Base-by-base conservation (phyloP, 2,888 invertebrate species). In the Ypsolopha sequella region DNA sequence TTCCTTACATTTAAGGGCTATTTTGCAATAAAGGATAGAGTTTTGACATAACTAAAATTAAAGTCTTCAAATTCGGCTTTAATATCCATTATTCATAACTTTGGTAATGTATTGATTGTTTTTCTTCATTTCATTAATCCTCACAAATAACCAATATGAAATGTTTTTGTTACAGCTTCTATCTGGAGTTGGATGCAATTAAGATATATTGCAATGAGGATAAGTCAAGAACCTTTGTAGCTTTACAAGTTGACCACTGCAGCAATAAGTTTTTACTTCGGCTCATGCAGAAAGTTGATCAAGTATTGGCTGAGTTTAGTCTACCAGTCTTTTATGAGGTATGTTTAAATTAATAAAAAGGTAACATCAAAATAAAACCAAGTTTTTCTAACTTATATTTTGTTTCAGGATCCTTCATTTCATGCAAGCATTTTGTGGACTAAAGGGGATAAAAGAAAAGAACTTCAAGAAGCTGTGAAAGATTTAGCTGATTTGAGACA, bases 381-480 rank as follows among this genome's bases (percentile, higher is more conserved):
- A 52, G 33, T 11, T 48, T 39, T 43, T 49, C 7, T 14, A 49
- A 49, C 39, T 60, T 52, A 53, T 49, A 54, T 55, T 66, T 66
- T 66, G 58, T 88, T 88, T 60, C 73, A 95, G 95, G 88, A 93
- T 67, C 92, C 94, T 14, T 93, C 93, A 2, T 95, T 93, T 78
- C 97, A 97, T 68, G 88, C 94, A 63, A 96, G 96, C 68, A 82
- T 96, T 58, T 82, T 92, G 9, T 97, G 96, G 95, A 89, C 91
- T 54, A 79, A 91, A 51, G 95, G 94, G 0, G 89, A 95, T 73
- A 79, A 89, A 58, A 87, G 88, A 60, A 64, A 76, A 24, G 66
- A 85, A 54, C 64, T 93, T 9, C 76, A 70, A 50, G 57, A 66
- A 36, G 65, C 88, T 55, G 64, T 50, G 24, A 33, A 41, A 34